Evolutionary conservation across 2,113 vertebrate species (phyloP), one percentile per base, ranked within the genome.

Genomic region (Oostethus manadensis): DNA sequence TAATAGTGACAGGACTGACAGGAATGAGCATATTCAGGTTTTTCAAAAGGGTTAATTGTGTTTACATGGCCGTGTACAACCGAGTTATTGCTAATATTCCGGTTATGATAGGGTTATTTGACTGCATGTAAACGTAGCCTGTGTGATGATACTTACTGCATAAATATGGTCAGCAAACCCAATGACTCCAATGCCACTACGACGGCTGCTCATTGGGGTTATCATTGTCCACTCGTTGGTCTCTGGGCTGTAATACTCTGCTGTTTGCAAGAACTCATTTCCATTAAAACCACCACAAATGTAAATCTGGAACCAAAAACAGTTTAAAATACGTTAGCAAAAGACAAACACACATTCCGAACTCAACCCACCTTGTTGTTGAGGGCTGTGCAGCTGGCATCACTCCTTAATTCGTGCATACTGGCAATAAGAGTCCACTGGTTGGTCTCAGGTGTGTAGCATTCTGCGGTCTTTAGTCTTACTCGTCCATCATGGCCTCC

Each of bases 241-340:
- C 10, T 68, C 57, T 53, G 81, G 71, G 10, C 4, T 40, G 56
- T 81, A 84, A 60, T 3, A 71, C 42, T 84, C 81, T 11, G 68
- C 64, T 2, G 92, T 92, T 49, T 86, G 87, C 49, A 94, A 84
- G 62, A 83, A 89, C 2, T 90, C 86, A 0, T 64, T 84, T 0
- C 93, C 93, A 0, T 92, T 92, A 74, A 92, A 92, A 14, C 94
- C 95, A 16, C 94, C 94, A 11, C 95, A 95, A 48, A 97, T 91
- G 48, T 94, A 98, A 64, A 97, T 76, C 93, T 97, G 18, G 71
- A 22, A 11, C 47, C 3, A 60, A 35, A 22, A 0, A 10, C 23
- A 11, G 57, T 54, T 26, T 50, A 48, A 8, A 65, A 6, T 20
- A 45, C 10, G 8, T 11, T 2, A 26, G 49, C 23, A 45, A 8